A percentile compares a stretch with the other conserved stretches of the same genome.
Conservation (phyloP, 1,140 invertebrate genomes). For the Ridgeia piscesae region DNA sequence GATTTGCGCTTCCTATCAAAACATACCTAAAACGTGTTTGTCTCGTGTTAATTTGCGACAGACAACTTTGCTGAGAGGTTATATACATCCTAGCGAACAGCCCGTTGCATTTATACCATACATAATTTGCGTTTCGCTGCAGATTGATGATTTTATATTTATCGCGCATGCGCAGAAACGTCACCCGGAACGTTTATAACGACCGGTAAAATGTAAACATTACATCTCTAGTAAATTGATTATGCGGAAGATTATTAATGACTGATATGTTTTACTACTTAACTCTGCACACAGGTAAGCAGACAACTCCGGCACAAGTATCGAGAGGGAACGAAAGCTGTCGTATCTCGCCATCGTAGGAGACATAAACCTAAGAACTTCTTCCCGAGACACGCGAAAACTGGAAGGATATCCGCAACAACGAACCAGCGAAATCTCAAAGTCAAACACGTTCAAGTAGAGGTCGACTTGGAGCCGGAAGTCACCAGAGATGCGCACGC, state of each 20-base stretch:
- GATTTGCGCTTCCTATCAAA: too few relatives aligned
- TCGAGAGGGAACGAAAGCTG: not conserved
- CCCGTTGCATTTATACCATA: too few relatives aligned
- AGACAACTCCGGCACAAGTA: not conserved
- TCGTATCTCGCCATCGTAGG: not conserved
- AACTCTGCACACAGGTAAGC: not conserved
- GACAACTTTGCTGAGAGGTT: too few relatives aligned
- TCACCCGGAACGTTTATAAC: too few relatives aligned
- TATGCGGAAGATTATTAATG: not conserved
- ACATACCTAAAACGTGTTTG: too few relatives aligned
- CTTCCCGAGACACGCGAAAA: not conserved
- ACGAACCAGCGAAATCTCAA: not conserved
- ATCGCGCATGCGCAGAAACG: too few relatives aligned
- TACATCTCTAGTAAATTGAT: too few relatives aligned
- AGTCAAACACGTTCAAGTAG: not conserved
- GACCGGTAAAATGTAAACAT: too few relatives aligned
- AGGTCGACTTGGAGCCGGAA: not conserved
- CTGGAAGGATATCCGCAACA: not conserved
- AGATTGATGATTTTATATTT: too few relatives aligned
- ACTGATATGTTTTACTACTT: not conserved
- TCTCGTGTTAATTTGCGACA: too few relatives aligned
- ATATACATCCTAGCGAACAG: too few relatives aligned
- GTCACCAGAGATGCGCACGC: not conserved
- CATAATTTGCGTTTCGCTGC: too few relatives aligned
- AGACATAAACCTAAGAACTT: not conserved